Conservation (phyloP, 2,888 invertebrate species). For the Acanthopleura granulata region DNA sequence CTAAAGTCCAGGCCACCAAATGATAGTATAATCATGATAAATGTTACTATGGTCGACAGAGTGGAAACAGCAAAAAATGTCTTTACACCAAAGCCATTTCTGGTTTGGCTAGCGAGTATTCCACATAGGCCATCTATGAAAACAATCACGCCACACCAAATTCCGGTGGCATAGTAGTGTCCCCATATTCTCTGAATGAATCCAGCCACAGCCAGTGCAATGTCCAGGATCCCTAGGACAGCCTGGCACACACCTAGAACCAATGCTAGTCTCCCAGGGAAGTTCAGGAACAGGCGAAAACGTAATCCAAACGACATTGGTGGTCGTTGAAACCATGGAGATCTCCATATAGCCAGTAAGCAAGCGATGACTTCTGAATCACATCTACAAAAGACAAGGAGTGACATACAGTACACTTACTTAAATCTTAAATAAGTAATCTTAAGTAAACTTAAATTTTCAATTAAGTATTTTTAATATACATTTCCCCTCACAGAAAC, state of each 20-base stretch:
- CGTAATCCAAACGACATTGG: slow-evolving; percentile 1
- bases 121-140: slow-evolving; percentile 50
- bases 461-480: no score
- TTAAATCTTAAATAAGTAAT: no score
- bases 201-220: slow-evolving; percentile 52
- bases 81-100: slow-evolving; percentile 43
- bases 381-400: no score
- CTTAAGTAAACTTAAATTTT: no score
- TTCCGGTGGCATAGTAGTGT: slow-evolving; percentile 56
- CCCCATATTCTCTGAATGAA: slow-evolving; percentile 57
- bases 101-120: slow-evolving; percentile 44
- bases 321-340: neutral
- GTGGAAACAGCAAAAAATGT: slow-evolving; percentile 46
- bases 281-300: slow-evolving; percentile 29
- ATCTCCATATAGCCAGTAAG: neutral
- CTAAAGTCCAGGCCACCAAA: slow-evolving; percentile 50
- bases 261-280: slow-evolving; percentile 52
- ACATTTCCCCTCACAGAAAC: no score
- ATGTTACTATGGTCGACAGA: slow-evolving; percentile 43
- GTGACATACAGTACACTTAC: no score
- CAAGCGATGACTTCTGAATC: no score
- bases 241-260: slow-evolving; percentile 50
- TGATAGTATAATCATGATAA: slow-evolving; percentile 52
- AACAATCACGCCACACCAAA: slow-evolving; percentile 56
- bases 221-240: slow-evolving; percentile 50